Evolutionary conservation across 2,888 invertebrate genomes (phyloP).

Genomic region (Gandaritis pyraliata): DNA sequence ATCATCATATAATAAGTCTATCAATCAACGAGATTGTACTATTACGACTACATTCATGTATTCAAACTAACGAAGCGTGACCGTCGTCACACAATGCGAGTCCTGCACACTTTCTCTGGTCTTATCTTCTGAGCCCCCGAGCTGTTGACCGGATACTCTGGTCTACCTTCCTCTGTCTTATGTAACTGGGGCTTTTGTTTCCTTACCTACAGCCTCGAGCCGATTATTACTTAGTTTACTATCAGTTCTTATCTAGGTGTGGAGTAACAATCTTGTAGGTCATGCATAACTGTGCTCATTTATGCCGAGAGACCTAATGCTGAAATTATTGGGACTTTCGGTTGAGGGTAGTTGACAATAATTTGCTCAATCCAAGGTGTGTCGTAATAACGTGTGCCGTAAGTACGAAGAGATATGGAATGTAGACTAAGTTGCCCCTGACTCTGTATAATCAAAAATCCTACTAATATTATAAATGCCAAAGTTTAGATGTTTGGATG

Average conservation of each 20-base stretch:
- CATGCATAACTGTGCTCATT: conserved; percentile 16
- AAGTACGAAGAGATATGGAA: background rate
- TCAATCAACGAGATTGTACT: conserved; percentile 75
- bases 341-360: background rate
- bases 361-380: too few relatives aligned
- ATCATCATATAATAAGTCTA: conserved; percentile 75
- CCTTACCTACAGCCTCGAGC: conserved; percentile 46
- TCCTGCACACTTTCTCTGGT: conserved; percentile 62
- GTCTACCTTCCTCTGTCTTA: conserved; percentile 41
- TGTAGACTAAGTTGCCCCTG: background rate
- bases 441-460: background rate
- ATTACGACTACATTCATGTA: conserved; percentile 60
- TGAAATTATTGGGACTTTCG: background rate
- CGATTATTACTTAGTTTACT: conserved; percentile 35
- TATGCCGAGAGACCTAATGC: background rate
- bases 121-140: conserved; percentile 53
- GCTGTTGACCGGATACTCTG: conserved; percentile 48
- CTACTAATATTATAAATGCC: too few relatives aligned
- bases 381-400: too few relatives aligned
- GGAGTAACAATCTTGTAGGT: conserved; percentile 22
- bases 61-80: conserved; percentile 73
- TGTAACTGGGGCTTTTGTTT: conserved; percentile 40
- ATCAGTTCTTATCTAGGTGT: conserved; percentile 5
- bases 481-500: too few relatives aligned
- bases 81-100: conserved; percentile 61